Base-by-base conservation (phyloP, 2,797 vertebrate species). In the Pteropus rufus region DNA sequence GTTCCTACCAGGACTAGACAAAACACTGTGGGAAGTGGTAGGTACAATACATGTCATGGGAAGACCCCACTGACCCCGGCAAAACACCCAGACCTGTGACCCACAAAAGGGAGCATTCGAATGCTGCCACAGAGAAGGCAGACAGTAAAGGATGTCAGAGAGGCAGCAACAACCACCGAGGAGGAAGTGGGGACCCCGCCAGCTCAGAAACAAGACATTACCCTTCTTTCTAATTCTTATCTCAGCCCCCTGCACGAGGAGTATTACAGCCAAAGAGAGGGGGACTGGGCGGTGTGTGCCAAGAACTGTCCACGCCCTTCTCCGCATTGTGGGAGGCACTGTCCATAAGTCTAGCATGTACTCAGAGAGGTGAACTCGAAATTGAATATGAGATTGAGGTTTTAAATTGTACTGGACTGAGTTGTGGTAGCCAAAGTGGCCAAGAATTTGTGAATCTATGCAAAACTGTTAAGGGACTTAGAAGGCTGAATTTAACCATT, bases 301-400 rank as follows among this genome's bases (percentile, higher is more conserved):
- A 70, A 15, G 44, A 7, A 31, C 10, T 2, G 0, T 8, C 5
- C 1, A 0, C 0, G 0, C 14, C 46, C 39, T 39, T 52, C 24
- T 44, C 2, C 14, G 26, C 29, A 1, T 7, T 1, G n/a, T 29
- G 10, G 5, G 1, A 0, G 2, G 52, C 58, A 79, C 54, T 21
- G 0, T 6, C 34, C 72, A 1, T n/a, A 69, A 16, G 34, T 21
- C n/a, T 5, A 10, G 44, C 52, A 4, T 0, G 34, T 4, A 0
- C 12, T 58, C 10, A 23, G 41, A 41, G 19, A 84, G 34, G 62
- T 31, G 21, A 76, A 72, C 46, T 58, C 83, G 65, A 49, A 80
- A 24, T 0, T 54, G 60, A 73, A 34, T 29, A 9, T 7, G 39
- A 89, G 56, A 84, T 0, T 39, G 39, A 82, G n/a, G 15, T 24